Percentiles rank a stretch among this genome's conserved stretches.
Evolutionary conservation across 64 coral and sea anemone species (phyloP).

Genomic region (Cladopsammia gracilis): DNA sequence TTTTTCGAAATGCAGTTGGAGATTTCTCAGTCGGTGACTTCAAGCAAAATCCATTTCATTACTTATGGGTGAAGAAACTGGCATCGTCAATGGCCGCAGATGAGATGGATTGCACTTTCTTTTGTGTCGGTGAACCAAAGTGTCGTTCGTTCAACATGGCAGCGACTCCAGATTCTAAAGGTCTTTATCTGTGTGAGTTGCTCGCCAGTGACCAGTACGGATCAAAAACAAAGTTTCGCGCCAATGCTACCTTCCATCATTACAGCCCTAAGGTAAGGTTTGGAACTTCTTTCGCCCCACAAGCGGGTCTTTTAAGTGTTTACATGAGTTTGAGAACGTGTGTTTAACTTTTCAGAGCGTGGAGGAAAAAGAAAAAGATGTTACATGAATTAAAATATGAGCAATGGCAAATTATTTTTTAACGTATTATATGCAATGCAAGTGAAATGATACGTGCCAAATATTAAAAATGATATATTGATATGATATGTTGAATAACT

Average conservation of each 20-base stretch:
- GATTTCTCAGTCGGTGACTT: neutral
- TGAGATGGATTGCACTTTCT: neutral
- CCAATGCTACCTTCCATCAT: constrained; percentile 3
- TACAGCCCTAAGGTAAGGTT: neutral
- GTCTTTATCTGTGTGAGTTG: neutral
- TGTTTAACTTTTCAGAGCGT: neutral
- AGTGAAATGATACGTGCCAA: no score
- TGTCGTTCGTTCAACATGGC: neutral
- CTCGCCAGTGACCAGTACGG: neutral
- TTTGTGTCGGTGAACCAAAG: neutral
- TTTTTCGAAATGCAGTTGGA: neutral
- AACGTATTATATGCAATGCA: no score
- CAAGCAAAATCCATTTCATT: neutral
- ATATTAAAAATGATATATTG: no score
- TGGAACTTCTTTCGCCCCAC: neutral
- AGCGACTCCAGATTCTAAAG: neutral
- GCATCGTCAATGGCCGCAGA: no score
- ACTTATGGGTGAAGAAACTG: neutral
- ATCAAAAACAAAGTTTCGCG: no score
- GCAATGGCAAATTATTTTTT: no score
- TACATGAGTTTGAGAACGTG: neutral
- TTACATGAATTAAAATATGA: no score
- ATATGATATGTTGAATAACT: no score
- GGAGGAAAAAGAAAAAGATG: no score
- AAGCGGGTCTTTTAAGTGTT: neutral